Evolutionary conservation across 2,113 vertebrate species (phyloP).

Genomic region (Uropsilus gracilis): DNA sequence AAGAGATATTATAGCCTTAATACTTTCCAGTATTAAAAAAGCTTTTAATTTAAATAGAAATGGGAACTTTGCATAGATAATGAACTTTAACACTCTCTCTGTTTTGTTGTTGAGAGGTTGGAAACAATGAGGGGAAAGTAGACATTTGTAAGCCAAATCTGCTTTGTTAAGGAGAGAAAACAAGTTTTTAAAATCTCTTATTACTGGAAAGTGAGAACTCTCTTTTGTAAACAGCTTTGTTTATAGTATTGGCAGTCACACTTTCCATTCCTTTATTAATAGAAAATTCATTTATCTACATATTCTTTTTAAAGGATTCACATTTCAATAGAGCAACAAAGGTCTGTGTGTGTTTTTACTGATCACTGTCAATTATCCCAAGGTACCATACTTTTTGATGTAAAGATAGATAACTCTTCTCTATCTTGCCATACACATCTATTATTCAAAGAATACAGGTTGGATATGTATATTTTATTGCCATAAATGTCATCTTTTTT

Average conservation of each 20-base stretch:
- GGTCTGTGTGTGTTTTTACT: not conserved
- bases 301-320: not conserved
- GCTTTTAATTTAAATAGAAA: slow-evolving; percentile 3
- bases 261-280: slow-evolving; percentile 9
- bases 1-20: slow-evolving; percentile 4
- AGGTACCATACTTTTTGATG: slow-evolving; percentile 19
- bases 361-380: not conserved
- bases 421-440: not conserved
- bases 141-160: not conserved
- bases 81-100: not conserved
- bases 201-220: not conserved
- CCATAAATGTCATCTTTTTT: too few species aligned
- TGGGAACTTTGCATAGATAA: not conserved
- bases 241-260: not conserved
- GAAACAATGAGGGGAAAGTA: not conserved
- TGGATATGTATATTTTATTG: not conserved
- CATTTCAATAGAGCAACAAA: not conserved
- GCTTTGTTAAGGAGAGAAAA: slow-evolving; percentile 18
- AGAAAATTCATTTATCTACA: not conserved
- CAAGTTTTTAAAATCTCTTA: not conserved
- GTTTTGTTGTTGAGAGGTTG: not conserved
- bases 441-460: not conserved
- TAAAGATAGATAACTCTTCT: not conserved
- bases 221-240: not conserved
- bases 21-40: slow-evolving; percentile 42